Conservation (phyloP, 2,797 vertebrate species). For the Periophthalmus magnuspinnatus region DNA sequence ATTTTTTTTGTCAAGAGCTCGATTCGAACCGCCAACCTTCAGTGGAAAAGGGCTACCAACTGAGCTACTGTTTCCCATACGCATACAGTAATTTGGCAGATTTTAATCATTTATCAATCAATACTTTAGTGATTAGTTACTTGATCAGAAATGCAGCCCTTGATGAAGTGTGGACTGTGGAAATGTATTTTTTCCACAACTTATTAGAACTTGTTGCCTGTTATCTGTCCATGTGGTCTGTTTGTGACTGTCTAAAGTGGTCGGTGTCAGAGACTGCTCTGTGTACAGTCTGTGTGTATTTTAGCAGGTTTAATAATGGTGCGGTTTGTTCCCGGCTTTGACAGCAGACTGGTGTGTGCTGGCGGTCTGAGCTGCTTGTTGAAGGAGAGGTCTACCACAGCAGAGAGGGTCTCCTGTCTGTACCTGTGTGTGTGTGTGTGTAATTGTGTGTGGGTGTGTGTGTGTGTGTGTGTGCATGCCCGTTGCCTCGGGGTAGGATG, state of each 20-base stretch:
- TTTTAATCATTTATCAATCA: too few relatives aligned
- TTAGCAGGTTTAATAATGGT: conserved; percentile 28
- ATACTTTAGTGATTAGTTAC: background rate
- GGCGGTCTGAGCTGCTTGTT: conserved; percentile 25
- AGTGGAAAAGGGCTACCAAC: too few relatives aligned
- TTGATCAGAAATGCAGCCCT: background rate
- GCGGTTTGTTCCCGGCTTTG: conserved; percentile 19
- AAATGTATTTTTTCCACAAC: background rate
- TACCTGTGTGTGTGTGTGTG: conserved; percentile 17
- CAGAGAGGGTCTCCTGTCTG: conserved; percentile 29
- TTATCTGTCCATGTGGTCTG: background rate
- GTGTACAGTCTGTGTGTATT: conserved; percentile 16
- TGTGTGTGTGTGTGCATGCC: conserved; percentile 16
- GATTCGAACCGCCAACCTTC: too few relatives aligned
- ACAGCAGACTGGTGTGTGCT: conserved; percentile 31
- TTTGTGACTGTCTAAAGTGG: background rate
- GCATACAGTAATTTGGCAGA: too few relatives aligned
- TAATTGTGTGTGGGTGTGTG: conserved; percentile 17
- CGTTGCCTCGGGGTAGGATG: conserved; percentile 54
- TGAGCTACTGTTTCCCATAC: too few relatives aligned
- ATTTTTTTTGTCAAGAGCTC: too few relatives aligned
- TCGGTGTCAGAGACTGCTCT: conserved; percentile 6
- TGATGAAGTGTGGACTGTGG: background rate
- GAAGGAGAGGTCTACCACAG: conserved; percentile 20
- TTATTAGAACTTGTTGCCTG: background rate